These are phyloP conservation scores for Cyanoderma ruficeps DNA, from an alignment of 2,113 vertebrate genomes.

Conservation along the genomic window DNA sequence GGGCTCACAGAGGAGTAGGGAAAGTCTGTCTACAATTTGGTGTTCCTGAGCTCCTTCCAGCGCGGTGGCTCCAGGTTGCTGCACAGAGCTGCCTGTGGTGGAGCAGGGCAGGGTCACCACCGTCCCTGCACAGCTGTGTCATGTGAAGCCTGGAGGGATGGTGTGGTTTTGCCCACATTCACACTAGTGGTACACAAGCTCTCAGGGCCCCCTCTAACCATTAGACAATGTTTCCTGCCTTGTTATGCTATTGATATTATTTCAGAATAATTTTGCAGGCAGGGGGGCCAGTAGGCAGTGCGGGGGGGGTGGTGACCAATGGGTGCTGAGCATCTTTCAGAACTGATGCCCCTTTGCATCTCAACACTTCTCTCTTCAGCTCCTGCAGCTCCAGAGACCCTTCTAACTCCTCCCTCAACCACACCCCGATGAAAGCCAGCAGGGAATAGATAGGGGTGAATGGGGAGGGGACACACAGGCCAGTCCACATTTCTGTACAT, in stretches of 20 bases:
- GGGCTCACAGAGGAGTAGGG: accelerated
- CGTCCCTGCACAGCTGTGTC: background rate
- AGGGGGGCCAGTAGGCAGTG: background rate
- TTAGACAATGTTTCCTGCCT: conserved; percentile 52
- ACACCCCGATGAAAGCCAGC: background rate
- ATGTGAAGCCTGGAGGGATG: background rate
- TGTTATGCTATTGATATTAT: conserved; percentile 18
- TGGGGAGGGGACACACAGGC: background rate
- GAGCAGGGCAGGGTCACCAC: background rate
- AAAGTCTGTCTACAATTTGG: background rate
- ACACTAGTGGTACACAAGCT: background rate
- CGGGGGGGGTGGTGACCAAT: background rate
- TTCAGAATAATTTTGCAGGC: conserved; percentile 1
- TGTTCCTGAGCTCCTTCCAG: background rate
- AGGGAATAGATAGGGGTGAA: background rate
- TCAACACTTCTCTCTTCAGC: background rate
- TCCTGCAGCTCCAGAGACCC: background rate
- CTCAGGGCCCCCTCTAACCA: conserved; percentile 23
- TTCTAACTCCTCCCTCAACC: conserved; percentile 59
- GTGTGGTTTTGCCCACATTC: conserved; percentile 41
- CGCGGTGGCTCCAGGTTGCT: accelerated
- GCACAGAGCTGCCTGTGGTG: background rate
- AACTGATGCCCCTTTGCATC: conserved; percentile 11
- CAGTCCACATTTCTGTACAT: background rate
- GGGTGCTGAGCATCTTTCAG: conserved; percentile 55